Evolutionary conservation across 2,113 vertebrate genomes (phyloP).

Genomic region (Danionella cerebrum): DNA sequence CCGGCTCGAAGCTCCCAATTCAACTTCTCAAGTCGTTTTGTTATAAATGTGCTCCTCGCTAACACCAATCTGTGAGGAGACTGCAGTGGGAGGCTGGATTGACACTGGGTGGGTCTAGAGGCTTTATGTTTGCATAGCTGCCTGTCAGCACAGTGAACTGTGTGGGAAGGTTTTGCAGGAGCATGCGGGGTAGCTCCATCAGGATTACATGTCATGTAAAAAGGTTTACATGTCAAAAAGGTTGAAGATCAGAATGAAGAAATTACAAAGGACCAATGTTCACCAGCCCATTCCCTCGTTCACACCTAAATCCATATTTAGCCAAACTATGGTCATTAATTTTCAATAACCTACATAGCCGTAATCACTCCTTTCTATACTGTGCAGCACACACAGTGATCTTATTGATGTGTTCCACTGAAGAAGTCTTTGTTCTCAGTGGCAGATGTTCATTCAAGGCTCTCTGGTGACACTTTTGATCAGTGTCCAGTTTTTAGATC

Average conservation of each 20-base stretch:
- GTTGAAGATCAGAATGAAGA: constrained; percentile 21
- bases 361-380: background rate
- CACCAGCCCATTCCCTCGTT: constrained; percentile 19
- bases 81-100: constrained; percentile 24
- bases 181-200: constrained; percentile 24
- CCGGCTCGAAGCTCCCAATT: background rate
- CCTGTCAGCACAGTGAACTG: constrained; percentile 21
- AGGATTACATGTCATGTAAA: constrained; percentile 29
- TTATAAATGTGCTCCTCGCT: background rate
- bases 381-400: background rate
- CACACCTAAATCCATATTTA: constrained; percentile 26
- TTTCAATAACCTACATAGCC: constrained; percentile 5
- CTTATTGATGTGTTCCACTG: background rate
- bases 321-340: background rate
- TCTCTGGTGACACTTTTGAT: constrained; percentile 23
- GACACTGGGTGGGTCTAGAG: constrained; percentile 30
- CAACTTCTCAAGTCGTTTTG: background rate
- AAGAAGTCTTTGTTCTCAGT: constrained; percentile 21
- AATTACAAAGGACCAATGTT: constrained; percentile 11
- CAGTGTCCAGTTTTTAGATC: background rate
- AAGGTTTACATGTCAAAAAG: constrained; percentile 29
- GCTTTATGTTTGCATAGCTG: constrained; percentile 45
- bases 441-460: constrained; percentile 22
- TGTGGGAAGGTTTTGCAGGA: constrained; percentile 32
- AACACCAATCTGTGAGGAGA: constrained; percentile 13